Evolutionary conservation across 37 sponge, comb jelly and placozoan genomes (phyloP), one percentile per base, ranked within the genome.

Genomic region (Halisarca cf. caerulea): DNA sequence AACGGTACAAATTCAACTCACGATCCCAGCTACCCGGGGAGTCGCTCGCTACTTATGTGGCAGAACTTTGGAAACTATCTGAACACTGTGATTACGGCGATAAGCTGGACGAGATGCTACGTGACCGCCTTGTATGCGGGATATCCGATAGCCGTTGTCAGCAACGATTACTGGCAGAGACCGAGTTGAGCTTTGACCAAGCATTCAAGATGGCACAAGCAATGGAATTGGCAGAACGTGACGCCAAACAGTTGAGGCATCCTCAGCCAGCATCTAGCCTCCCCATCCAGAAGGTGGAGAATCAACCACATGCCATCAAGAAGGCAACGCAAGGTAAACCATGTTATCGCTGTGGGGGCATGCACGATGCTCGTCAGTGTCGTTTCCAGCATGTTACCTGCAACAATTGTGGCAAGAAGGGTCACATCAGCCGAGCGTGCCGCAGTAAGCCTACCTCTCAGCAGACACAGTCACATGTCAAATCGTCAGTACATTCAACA

Each of bases 91-190:
- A 25, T 33, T 80, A 32, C 47, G 81, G 81, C 20, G 37, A 53
- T 2, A 58, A 27, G 28, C 34, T 80, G 35, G 81, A 53, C 27
- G 81, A 80, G 35, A 80, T 40, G n/a, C 33, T 80, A 20, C 59
- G 81, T 15, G 81, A 80, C 60, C 59, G 81, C 15, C 59, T 80
- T 27, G 81, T 80, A 27, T 80, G 81, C 30, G 81, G 81, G 2
- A 80, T 55, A 18, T 21, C 34, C 15, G 34, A 58, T 20, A 36
- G 27, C 3, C 14, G 32, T 3, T 40, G 20, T 3, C 79, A 78
- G 51, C 7, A 44, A 3, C 53, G 47, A 5, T n/a, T 78, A 27
- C 25, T 78, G n/a, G 3, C 79, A 23, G 79, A 78, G 53, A 23
- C 27, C 23, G 53, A 39, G 18, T 11, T 78, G 15, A 78, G 53